A percentile compares a stretch with the other conserved stretches of the same genome.
Evolutionary conservation across 2,888 invertebrate species (phyloP).

Genomic region (Himalopsyche japonica): DNA sequence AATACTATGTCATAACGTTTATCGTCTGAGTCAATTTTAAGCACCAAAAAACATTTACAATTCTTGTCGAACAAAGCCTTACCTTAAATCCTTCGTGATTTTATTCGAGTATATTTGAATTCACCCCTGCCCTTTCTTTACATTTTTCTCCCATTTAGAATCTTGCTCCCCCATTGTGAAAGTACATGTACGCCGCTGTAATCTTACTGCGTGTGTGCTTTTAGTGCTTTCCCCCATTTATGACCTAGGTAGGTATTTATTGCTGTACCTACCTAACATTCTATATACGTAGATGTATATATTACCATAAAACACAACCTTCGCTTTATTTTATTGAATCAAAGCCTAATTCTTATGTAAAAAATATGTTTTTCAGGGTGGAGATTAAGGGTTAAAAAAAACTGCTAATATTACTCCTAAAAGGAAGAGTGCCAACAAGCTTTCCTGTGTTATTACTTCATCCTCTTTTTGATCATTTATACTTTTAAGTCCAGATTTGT

Average conservation of each 20-base stretch:
- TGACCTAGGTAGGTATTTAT: not conserved
- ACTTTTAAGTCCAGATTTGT: no score
- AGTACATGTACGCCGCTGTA: slow-evolving; percentile 9
- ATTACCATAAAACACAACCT: not conserved
- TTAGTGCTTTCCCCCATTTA: slow-evolving; percentile 4
- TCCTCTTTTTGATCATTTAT: no score
- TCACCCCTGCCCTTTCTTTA: slow-evolving; percentile 23
- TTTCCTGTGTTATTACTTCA: no score
- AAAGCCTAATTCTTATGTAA: not conserved
- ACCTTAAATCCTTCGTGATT: no score
- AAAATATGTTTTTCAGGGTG: not conserved
- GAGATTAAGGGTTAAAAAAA: no score
- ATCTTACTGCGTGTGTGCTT: slow-evolving; percentile 24
- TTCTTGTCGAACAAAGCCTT: no score
- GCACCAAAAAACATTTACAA: no score
- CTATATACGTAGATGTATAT: not conserved
- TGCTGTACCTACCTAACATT: not conserved
- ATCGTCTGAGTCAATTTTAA: no score
- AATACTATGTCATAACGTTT: no score
- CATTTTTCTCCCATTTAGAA: slow-evolving; percentile 36
- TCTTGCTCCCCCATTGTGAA: slow-evolving; percentile 5
- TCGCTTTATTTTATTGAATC: not conserved
- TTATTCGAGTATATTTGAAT: not conserved
- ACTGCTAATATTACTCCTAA: no score
- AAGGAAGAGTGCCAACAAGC: no score